phyloP scores from a whole-genome alignment of 2,797 vertebrate species.

The Thaleichthys pacificus region DNA sequence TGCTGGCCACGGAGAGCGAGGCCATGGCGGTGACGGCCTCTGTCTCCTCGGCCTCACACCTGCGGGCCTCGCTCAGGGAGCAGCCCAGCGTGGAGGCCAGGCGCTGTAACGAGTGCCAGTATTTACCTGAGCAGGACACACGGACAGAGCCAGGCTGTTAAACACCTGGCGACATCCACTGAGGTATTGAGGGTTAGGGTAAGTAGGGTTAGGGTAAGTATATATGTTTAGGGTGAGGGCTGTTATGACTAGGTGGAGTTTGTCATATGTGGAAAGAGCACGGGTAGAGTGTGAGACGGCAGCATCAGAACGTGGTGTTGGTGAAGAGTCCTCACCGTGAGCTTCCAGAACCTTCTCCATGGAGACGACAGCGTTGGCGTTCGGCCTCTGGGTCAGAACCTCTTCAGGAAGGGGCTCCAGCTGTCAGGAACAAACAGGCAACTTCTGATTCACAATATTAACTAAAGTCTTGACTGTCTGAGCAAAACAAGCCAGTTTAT shows the following conservation, averaged over 20 bases:
- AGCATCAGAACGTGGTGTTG: not conserved
- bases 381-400: constrained; percentile 88
- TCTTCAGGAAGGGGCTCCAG: constrained; percentile 90
- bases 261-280: not conserved
- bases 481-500: too few species aligned
- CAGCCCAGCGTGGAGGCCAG: constrained; percentile 80
- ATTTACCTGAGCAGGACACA: constrained; percentile 80
- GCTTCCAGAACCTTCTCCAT: constrained; percentile 93
- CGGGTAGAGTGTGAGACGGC: not conserved
- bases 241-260: not conserved
- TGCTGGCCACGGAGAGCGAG: constrained; percentile 90
- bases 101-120: constrained; percentile 90
- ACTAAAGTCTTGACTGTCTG: too few species aligned
- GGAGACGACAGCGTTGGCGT: constrained; percentile 87
- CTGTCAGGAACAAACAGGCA: constrained; percentile 63
- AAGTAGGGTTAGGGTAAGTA: not conserved
- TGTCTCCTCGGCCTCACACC: constrained; percentile 87
- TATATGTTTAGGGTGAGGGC: not conserved
- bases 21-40: constrained; percentile 98
- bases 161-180: not conserved
- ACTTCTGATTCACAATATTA: not conserved
- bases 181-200: too few species aligned
- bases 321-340: constrained; percentile 79
- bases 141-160: not conserved
- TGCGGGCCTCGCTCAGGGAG: constrained; percentile 88